Evolutionary conservation across 2,888 invertebrate species (phyloP).

Genomic region (Poecilobothrus nobilitatus): DNA sequence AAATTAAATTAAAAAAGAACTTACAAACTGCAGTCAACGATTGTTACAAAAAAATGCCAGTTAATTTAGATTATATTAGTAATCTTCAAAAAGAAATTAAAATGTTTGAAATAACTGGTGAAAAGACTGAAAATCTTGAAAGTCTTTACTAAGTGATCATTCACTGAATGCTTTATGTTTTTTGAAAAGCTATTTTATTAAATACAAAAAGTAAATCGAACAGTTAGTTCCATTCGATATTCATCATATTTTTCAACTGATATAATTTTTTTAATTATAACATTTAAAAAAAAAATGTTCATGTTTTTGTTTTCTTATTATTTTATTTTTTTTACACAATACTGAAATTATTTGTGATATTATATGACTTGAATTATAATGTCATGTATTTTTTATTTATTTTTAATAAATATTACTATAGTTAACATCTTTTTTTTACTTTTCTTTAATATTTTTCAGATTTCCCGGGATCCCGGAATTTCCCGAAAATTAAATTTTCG

Average conservation of each 20-base stretch:
- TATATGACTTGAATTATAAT: not conserved
- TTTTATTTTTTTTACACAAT: not conserved
- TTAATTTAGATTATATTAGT: constrained; percentile 1
- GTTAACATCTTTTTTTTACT: not conserved
- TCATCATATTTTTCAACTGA: too few species aligned
- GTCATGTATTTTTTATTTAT: not conserved
- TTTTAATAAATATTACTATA: not conserved
- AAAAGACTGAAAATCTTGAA: too few species aligned
- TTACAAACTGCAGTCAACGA: not conserved
- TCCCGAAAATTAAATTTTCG: not conserved
- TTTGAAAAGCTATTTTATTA: constrained; percentile 7
- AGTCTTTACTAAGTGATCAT: constrained; percentile 7
- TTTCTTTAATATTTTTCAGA: constrained; percentile 5
- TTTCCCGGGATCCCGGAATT: constrained; percentile 9
- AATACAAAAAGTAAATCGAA: not conserved
- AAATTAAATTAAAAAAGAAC: not conserved
- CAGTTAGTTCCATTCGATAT: too few species aligned
- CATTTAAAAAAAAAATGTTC: not conserved
- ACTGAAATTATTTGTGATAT: not conserved
- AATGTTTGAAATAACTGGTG: too few species aligned
- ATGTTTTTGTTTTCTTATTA: not conserved
- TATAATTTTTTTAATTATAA: not conserved
- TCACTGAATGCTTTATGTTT: constrained; percentile 2
- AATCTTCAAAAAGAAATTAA: not conserved
- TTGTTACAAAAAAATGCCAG: not conserved